These are phyloP conservation scores for Drymodes brunneopygia DNA, from an alignment of 2,113 vertebrate species.

Conservation along the genomic window DNA sequence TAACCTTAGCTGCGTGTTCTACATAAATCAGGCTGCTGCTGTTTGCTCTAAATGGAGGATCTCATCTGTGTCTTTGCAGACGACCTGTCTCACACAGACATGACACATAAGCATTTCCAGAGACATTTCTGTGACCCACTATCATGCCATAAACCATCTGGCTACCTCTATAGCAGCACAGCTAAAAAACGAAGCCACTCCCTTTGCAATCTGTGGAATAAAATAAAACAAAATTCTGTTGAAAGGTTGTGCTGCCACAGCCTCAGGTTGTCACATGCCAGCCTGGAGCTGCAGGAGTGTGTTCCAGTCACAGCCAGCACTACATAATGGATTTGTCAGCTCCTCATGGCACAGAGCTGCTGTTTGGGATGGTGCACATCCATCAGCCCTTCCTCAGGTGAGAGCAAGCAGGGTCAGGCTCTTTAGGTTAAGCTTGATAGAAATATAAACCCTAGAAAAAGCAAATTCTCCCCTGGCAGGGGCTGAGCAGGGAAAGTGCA, in stretches of 20 bases:
- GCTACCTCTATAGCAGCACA: not conserved
- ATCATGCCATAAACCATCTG: slow-evolving; percentile 7
- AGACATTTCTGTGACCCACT: not conserved
- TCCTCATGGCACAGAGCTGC: not conserved
- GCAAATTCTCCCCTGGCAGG: not conserved
- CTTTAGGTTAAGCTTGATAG: not conserved
- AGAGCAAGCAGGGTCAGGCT: not conserved
- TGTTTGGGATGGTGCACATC: rapidly evolving
- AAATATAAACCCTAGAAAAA: not conserved
- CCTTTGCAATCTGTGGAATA: not conserved
- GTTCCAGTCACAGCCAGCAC: not conserved
- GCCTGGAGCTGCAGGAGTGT: not conserved
- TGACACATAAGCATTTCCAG: not conserved
- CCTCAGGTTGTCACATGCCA: not conserved
- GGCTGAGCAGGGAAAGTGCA: not conserved
- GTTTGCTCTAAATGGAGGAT: not conserved
- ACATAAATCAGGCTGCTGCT: not conserved
- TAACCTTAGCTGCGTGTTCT: not conserved
- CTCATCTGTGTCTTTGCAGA: not conserved
- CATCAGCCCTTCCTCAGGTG: not conserved
- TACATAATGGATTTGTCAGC: not conserved
- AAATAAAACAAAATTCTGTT: not conserved
- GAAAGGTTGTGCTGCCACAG: not conserved
- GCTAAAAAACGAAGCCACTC: not conserved
- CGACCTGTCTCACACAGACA: not conserved